Evolutionary conservation across 2,888 invertebrate species (phyloP).

Genomic region (Ochropleura leucogaster): DNA sequence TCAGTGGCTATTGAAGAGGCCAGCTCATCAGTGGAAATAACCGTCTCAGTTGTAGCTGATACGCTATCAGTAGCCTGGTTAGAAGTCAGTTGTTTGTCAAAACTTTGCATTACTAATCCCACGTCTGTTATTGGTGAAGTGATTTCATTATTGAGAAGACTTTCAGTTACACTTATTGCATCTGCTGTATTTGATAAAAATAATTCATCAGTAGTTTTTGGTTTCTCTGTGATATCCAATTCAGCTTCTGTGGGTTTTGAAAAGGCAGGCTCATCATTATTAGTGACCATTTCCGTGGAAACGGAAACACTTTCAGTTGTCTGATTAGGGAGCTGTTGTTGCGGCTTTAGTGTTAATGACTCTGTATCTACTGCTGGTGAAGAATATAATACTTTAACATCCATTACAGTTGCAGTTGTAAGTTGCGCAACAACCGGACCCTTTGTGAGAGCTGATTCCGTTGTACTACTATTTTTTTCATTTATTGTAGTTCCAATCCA

Average conservation of each 20-base stretch:
- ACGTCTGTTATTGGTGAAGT: background rate
- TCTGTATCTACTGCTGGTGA: background rate
- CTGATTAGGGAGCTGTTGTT: background rate
- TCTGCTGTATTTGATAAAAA: background rate
- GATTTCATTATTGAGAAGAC: background rate
- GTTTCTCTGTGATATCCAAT: background rate
- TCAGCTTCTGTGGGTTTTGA: background rate
- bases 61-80: background rate
- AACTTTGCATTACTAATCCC: background rate
- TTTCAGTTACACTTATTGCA: background rate
- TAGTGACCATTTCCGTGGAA: conserved; percentile 20
- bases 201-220: background rate
- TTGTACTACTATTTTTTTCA: background rate
- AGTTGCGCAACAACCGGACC: background rate
- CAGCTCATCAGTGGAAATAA: background rate
- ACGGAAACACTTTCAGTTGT: background rate
- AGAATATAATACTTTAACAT: conserved; percentile 1
- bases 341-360: background rate
- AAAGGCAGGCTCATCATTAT: background rate
- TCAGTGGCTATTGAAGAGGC: background rate
- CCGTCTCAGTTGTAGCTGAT: conserved; percentile 2
- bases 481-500: conserved; percentile 3
- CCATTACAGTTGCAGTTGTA: conserved; percentile 18
- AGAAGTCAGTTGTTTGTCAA: background rate
- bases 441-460: background rate